phyloP scores from a whole-genome alignment of 2,113 vertebrate species.

The Manacus vitellinus region DNA sequence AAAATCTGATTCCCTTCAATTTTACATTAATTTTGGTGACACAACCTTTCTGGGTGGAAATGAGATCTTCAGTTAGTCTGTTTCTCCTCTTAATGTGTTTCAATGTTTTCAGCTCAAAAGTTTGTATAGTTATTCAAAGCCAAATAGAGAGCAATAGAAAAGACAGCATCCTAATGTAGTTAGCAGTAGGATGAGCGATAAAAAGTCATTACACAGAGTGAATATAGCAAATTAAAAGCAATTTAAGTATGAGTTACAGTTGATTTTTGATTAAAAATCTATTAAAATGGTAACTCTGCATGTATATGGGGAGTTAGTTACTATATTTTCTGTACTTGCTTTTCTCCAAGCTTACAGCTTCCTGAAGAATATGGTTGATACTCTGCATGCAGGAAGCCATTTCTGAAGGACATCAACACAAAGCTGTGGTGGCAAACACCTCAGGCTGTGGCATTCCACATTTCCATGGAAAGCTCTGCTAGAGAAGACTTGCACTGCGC shows the following conservation, averaged over 20 bases:
- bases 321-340: not conserved
- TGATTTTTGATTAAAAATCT: not conserved
- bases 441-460: not conserved
- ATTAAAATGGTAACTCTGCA: not conserved
- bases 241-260: not conserved
- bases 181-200: not conserved
- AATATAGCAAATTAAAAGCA: not conserved
- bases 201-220: not conserved
- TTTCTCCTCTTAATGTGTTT: not conserved
- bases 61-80: not conserved
- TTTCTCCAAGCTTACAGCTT: not conserved
- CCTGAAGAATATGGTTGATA: not conserved
- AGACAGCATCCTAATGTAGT: not conserved
- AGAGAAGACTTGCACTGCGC: not conserved
- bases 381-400: not conserved
- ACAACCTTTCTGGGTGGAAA: not conserved
- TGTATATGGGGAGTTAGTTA: not conserved
- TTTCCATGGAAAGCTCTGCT: not conserved
- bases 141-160: not conserved
- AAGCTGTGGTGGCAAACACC: not conserved
- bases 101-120: not conserved
- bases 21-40: not conserved
- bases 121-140: not conserved
- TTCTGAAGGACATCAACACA: not conserved
- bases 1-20: not conserved